Evolutionary conservation across 2,888 invertebrate genomes (phyloP), one percentile per base, ranked within the genome.

Genomic region (Eupithecia centaureata): DNA sequence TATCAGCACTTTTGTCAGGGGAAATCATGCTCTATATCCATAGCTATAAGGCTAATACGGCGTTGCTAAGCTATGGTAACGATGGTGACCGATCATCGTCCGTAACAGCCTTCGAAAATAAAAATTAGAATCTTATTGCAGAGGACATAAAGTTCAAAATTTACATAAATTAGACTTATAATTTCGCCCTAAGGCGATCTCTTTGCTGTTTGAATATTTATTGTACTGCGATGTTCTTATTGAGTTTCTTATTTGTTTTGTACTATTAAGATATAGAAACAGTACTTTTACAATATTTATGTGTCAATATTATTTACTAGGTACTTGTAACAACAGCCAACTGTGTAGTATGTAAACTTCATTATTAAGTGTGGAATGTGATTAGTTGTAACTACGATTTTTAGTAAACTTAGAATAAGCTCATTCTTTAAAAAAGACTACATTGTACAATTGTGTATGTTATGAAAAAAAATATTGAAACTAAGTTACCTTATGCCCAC

Each of bases 41-140:
- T 79, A 79, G 72, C 62, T 79, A 79, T 86, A 87, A 86, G 85
- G 75, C 79, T 87, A 86, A 88, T 87, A 85, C 84, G 75, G 77
- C 82, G 91, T 91, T 90, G 91, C 91, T 81, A 77, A 80, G 90
- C 78, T 84, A 88, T 86, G 78, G 92, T 91, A 86, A 88, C 88
- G 86, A 89, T 89, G 91, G 91, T 84, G 86, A 91, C 89, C 84
- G 84, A 75, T 84, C 79, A 83, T 82, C 79, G 81, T 79, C 28
- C 47, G 30, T 56, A 78, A 56, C 59, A 59, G 35, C 59, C 47
- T 12, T 22, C 22, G 10, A 47, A 4, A 7, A 12, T 42, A 64
- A 56, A 61, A 63, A 65, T 69, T 61, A 38, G 63, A 42, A 66
- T 66, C 71, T 71, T 71, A 71, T 68, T 27, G 3, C 4, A 0